A percentile compares a stretch with the other conserved stretches of the same genome.
Evolutionary conservation across 1,140 invertebrate species (phyloP).

Genomic region (Stegodyphus dumicola): DNA sequence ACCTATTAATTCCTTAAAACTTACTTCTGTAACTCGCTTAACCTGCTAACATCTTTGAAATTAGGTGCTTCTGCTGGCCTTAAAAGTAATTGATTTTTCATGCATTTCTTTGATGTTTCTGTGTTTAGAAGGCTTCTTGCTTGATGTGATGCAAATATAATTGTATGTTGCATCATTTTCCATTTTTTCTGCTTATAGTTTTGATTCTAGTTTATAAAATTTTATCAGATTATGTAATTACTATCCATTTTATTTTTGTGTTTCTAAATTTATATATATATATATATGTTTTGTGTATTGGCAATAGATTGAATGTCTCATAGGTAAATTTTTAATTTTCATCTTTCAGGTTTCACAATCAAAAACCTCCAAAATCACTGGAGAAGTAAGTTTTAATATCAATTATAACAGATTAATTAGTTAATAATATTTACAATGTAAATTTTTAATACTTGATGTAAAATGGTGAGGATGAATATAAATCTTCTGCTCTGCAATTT

Average conservation of each 20-base stretch:
- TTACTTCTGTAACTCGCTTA: too few species aligned
- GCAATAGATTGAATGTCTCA: not conserved
- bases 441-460: not conserved
- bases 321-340: not conserved
- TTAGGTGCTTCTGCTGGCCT: too few species aligned
- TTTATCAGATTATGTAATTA: not conserved
- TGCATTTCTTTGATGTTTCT: too few species aligned
- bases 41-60: too few species aligned
- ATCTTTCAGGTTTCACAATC: constrained; percentile 15
- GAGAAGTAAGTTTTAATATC: constrained; percentile 20
- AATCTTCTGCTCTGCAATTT: not conserved
- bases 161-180: not conserved
- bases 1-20: too few species aligned
- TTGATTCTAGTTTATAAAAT: not conserved
- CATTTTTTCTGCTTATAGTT: not conserved
- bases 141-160: not conserved
- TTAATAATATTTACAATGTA: not conserved
- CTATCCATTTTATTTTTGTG: not conserved
- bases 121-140: too few species aligned
- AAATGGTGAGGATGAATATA: not conserved
- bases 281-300: not conserved
- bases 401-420: not conserved
- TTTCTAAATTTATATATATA: not conserved
- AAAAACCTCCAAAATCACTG: constrained; percentile 30
- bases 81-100: too few species aligned